Conservation (phyloP, 2,797 vertebrate genomes). For the Morus bassanus region DNA sequence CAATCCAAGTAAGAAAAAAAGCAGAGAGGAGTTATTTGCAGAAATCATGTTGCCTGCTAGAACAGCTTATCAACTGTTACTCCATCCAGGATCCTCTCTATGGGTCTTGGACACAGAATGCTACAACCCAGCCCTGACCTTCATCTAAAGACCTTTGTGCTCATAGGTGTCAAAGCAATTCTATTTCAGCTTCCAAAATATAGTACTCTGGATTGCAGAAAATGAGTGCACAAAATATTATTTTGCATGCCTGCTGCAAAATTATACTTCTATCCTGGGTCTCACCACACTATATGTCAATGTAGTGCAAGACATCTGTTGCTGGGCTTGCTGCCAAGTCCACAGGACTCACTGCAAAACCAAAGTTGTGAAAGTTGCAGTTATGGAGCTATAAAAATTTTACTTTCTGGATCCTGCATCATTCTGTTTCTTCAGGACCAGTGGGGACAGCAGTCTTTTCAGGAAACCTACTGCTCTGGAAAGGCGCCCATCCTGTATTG, state of each 20-base stretch:
- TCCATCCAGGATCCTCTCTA: not conserved
- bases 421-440: not conserved
- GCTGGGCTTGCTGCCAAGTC: not conserved
- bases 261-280: not conserved
- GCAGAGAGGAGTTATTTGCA: not conserved
- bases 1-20: not conserved
- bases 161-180: not conserved
- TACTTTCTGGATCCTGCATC: not conserved
- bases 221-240: not conserved
- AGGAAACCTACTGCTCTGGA: not conserved
- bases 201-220: not conserved
- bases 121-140: not conserved
- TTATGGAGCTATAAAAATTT: not conserved
- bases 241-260: not conserved
- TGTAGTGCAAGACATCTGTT: slow-evolving; percentile 15
- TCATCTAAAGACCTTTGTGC: not conserved
- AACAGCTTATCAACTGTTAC: not conserved
- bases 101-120: not conserved
- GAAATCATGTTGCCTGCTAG: not conserved
- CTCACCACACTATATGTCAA: not conserved
- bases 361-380: not conserved
- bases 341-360: not conserved
- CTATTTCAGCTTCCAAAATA: not conserved
- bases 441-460: not conserved
- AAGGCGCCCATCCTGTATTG: not conserved